Evolutionary conservation across 2,888 invertebrate species (phyloP), one percentile per base, ranked within the genome.

Genomic region (Anthoptus insignis): DNA sequence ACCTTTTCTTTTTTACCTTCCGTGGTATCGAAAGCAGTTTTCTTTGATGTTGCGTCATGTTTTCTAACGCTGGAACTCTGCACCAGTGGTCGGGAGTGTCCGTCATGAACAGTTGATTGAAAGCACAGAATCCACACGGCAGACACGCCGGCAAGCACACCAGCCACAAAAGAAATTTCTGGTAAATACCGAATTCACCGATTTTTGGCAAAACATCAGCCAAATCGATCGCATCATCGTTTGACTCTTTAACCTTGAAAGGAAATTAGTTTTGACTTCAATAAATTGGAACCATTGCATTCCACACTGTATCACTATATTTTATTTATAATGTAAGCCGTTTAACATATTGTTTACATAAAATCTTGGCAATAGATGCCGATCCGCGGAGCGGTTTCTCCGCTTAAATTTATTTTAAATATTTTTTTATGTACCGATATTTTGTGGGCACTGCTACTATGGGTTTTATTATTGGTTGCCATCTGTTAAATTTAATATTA

Each of bases 61-160:
- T 94, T 78, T 91, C 82, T 64, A 98, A 87, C 72, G 96, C 95
- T 0, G 97, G 96, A 22, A 97, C 94, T 68, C 87, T 93, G 81
- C 98, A 98, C 97, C 98, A 98, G 88, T 98, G 97, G 47, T 96
- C 95, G 0, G 98, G 98, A 34, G 96, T 95, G 76, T 97, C 97
- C 4, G 98, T 95, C 97, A 98, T 98, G 88, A 99, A 98, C 37
- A 98, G 94, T 88, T 98, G 98, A 90, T 98, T 98, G 88, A 98
- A 98, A 4, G 98, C 98, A 86, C 97, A 97, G 88, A 98, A 98
- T 29, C 98, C 98, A 79, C 98, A 98, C 0, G 98, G 97, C 75
- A 98, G 95, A 79, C 98, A 97, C 3, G 98, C 97, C 14, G 98
- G 97, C 68, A 98, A 91, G 78, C 98, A 97, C 65, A 99, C 96